A percentile compares a stretch with the other conserved stretches of the same genome.
Evolutionary conservation across 2,888 invertebrate genomes (phyloP).

Genomic region (Drosophila nr. medialis): DNA sequence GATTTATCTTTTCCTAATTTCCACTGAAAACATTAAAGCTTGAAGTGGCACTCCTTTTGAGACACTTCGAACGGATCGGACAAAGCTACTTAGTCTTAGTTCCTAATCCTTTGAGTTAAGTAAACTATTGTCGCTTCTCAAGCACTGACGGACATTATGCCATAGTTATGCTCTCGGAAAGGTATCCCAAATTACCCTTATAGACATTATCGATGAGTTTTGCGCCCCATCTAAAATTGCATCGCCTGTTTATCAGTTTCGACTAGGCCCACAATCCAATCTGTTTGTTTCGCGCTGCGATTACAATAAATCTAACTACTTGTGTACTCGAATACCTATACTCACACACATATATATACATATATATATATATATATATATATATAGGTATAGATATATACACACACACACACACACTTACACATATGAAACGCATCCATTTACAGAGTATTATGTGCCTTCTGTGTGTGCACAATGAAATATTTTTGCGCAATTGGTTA

Average conservation of each 20-base stretch:
- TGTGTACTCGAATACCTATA: not conserved
- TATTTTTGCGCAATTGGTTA: constrained; percentile 63
- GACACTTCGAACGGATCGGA: not conserved
- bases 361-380: not conserved
- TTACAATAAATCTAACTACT: constrained; percentile 1
- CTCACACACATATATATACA: not conserved
- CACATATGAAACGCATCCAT: constrained; percentile 12
- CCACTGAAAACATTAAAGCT: not conserved
- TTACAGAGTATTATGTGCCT: constrained; percentile 19
- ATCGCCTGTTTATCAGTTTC: not conserved
- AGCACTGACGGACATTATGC: not conserved
- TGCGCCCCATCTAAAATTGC: not conserved
- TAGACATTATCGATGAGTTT: not conserved
- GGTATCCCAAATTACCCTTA: not conserved
- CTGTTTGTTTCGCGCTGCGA: not conserved
- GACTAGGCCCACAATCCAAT: not conserved
- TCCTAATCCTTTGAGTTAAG: not conserved
- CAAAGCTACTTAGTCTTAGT: not conserved
- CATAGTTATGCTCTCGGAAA: too few species aligned
- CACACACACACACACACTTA: too few species aligned
- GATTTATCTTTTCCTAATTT: not conserved
- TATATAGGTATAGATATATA: not conserved
- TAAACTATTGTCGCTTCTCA: not conserved
- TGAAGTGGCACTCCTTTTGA: not conserved
- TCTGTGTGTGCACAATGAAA: constrained; percentile 49